phyloP scores from a whole-genome alignment of 2,888 invertebrate genomes.

The Dryobota labecula region DNA sequence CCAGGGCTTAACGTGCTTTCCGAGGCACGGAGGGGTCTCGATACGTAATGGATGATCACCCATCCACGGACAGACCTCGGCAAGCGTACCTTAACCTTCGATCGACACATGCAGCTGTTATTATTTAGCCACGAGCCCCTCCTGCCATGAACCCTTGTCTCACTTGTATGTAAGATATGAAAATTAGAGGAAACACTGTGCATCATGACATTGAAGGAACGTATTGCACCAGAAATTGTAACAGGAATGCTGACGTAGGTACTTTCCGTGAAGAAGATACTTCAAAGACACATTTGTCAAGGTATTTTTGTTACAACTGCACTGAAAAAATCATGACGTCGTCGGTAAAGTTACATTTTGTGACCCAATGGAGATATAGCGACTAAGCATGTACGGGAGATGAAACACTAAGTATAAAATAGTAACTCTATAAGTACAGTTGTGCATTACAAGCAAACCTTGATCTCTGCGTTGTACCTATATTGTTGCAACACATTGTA shows the following conservation, averaged over 20 bases:
- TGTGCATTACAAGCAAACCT: not conserved
- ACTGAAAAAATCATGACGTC: not conserved
- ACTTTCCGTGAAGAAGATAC: not conserved
- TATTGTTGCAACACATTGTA: not conserved
- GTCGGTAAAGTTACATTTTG: not conserved
- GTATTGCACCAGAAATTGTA: not conserved
- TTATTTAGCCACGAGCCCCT: too few relatives aligned
- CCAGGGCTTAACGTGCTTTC: too few relatives aligned
- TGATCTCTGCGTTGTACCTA: not conserved
- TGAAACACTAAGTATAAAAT: too few relatives aligned
- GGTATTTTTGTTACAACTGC: not conserved
- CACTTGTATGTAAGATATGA: not conserved
- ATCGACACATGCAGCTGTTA: too few relatives aligned
- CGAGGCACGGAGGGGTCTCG: too few relatives aligned
- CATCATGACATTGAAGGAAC: not conserved
- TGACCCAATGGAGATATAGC: not conserved
- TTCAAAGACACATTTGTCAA: constrained; percentile 1
- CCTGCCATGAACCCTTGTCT: too few relatives aligned
- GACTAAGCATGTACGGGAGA: not conserved
- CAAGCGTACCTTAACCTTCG: too few relatives aligned
- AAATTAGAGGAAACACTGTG: not conserved
- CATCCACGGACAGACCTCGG: too few relatives aligned
- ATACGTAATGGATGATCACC: too few relatives aligned
- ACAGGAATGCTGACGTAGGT: not conserved
- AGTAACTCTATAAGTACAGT: not conserved